These are phyloP conservation scores for Zosterops japonicus DNA, from an alignment of 2,113 vertebrate species.

Conservation along the genomic window DNA sequence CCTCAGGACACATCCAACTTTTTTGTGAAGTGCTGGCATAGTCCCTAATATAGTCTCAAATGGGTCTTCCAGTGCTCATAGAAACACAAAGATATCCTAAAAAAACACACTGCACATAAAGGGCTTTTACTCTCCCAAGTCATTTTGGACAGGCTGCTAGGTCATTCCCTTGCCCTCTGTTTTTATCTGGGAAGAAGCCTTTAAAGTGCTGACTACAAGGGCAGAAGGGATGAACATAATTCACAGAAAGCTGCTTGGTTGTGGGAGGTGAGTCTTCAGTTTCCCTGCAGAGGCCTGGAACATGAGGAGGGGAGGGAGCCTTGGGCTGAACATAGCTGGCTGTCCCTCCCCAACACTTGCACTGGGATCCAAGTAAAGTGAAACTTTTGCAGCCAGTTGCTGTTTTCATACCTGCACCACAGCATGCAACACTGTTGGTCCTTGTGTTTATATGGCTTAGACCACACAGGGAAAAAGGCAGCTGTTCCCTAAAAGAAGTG, in stretches of 20 bases:
- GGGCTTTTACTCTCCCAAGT: neutral
- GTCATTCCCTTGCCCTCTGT: neutral
- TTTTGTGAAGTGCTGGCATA: neutral
- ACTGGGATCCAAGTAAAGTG: fast-evolving
- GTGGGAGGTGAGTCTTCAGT: neutral
- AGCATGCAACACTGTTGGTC: neutral
- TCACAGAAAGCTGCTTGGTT: neutral
- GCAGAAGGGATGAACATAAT: neutral
- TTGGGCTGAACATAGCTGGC: neutral
- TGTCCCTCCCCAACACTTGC: neutral
- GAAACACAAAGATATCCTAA: neutral
- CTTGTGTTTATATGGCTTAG: neutral
- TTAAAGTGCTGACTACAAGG: neutral
- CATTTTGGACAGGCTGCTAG: neutral
- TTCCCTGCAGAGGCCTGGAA: neutral
- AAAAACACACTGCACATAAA: neutral
- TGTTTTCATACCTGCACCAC: neutral
- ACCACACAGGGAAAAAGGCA: neutral
- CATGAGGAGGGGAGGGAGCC: neutral
- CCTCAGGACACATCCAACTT: neutral
- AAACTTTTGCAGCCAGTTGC: neutral
- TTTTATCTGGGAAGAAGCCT: neutral
- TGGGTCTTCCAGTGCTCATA: neutral
- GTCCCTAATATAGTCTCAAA: neutral
- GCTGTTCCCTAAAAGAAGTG: neutral